phyloP scores from a whole-genome alignment of 2,113 vertebrate species.

The Porphyrio hochstetteri region DNA sequence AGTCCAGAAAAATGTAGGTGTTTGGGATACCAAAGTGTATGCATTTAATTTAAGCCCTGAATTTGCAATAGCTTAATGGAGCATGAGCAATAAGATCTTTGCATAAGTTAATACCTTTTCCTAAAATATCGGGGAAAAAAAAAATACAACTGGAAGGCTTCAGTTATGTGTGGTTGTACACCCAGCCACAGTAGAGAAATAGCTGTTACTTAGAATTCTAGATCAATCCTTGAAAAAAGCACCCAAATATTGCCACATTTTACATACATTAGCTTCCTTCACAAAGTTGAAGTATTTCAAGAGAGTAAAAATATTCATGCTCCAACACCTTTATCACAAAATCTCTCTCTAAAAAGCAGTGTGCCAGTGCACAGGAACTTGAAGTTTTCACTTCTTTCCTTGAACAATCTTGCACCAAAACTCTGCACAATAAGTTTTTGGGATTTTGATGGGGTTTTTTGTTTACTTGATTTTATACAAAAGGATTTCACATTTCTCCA shows the following conservation, averaged over 20 bases:
- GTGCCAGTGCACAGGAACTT: fast-evolving
- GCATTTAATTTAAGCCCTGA: neutral
- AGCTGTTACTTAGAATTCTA: neutral
- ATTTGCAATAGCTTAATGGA: neutral
- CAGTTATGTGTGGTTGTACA: neutral
- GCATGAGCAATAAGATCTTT: neutral
- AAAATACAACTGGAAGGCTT: neutral
- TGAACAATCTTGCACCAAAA: neutral
- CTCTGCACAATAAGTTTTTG: neutral
- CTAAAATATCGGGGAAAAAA: neutral
- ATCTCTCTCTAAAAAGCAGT: neutral
- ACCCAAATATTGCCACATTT: neutral
- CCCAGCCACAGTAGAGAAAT: neutral
- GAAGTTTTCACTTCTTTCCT: neutral
- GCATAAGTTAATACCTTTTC: neutral
- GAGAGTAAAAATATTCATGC: neutral
- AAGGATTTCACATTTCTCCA: neutral
- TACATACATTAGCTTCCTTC: neutral
- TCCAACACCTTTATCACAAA: neutral
- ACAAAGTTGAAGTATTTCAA: neutral
- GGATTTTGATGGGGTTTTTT: neutral
- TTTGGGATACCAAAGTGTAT: neutral
- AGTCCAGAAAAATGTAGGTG: neutral
- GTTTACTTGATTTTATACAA: neutral
- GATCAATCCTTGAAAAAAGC: neutral